Conservation (phyloP, 2,888 invertebrate species). For the Eupithecia vulgata region DNA sequence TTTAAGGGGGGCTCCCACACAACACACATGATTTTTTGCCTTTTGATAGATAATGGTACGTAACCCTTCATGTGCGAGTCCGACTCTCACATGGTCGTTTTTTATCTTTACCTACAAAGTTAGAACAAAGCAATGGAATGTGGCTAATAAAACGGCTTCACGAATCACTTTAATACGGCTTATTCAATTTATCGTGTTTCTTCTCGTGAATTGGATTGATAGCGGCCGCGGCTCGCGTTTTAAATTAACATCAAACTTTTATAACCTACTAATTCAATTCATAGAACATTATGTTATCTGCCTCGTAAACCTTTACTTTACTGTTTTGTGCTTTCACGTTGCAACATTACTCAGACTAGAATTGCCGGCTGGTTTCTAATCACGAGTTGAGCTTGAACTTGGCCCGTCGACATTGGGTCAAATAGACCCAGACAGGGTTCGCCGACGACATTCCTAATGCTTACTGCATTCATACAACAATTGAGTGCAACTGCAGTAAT, state of each 20-base stretch:
- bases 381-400: conserved; percentile 68
- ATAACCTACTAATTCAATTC: conserved; percentile 71
- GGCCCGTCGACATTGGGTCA: conserved; percentile 70
- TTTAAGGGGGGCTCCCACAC: too few relatives aligned
- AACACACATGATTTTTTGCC: too few relatives aligned
- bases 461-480: conserved; percentile 57
- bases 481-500: conserved; percentile 55
- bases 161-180: conserved; percentile 10
- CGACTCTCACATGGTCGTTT: too few relatives aligned
- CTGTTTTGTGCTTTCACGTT: conserved; percentile 61
- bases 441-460: conserved; percentile 52
- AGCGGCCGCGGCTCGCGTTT: conserved; percentile 61
- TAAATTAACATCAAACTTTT: conserved; percentile 78
- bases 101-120: too few relatives aligned
- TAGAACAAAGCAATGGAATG: conserved; percentile 2
- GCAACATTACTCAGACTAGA: conserved; percentile 59
- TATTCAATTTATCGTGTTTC: conserved; percentile 55
- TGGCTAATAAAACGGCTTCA: conserved; percentile 15
- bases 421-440: conserved; percentile 50
- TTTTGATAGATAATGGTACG: too few relatives aligned
- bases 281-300: conserved; percentile 63
- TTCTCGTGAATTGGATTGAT: conserved; percentile 64
- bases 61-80: too few relatives aligned
- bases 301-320: conserved; percentile 60
- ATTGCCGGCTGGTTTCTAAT: conserved; percentile 51